Percentiles rank a stretch among this genome's conserved stretches.
These are phyloP conservation scores for Atlantisia rogersi DNA, from an alignment of 2,113 vertebrate species.

Conservation along the genomic window DNA sequence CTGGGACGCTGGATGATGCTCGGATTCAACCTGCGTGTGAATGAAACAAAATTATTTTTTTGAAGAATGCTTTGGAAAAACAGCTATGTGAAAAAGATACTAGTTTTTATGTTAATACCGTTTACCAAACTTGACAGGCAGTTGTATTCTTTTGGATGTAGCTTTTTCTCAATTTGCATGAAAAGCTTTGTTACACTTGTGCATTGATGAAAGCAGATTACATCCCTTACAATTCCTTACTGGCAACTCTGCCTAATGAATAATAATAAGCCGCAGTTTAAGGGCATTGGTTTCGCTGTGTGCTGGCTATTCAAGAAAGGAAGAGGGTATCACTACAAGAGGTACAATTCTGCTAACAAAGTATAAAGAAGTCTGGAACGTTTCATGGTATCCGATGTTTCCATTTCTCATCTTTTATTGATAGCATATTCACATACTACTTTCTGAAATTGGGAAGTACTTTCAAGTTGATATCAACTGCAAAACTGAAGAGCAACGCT, in stretches of 20 bases:
- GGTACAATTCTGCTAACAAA: not conserved
- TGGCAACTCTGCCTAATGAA: not conserved
- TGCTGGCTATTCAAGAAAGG: not conserved
- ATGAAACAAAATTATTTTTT: not conserved
- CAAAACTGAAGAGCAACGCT: not conserved
- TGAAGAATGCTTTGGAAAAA: not conserved
- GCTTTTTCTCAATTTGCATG: not conserved
- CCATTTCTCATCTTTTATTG: not conserved
- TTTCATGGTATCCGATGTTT: not conserved
- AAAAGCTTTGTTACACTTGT: slow-evolving; percentile 26
- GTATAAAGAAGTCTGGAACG: not conserved
- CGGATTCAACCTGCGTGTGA: not conserved
- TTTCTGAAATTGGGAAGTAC: not conserved
- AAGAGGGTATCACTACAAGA: not conserved
- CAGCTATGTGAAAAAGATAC: not conserved
- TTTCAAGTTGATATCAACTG: not conserved
- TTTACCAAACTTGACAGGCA: not conserved
- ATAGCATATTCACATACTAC: not conserved
- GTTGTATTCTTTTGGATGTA: not conserved
- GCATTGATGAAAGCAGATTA: slow-evolving; percentile 25
- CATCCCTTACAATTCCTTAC: not conserved
- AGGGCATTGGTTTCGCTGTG: not conserved
- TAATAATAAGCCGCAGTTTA: not conserved
- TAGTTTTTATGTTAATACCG: not conserved
- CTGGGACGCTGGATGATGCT: not conserved